phyloP scores from a whole-genome alignment of 2,888 invertebrate species.

The Platycnemis pennipes region DNA sequence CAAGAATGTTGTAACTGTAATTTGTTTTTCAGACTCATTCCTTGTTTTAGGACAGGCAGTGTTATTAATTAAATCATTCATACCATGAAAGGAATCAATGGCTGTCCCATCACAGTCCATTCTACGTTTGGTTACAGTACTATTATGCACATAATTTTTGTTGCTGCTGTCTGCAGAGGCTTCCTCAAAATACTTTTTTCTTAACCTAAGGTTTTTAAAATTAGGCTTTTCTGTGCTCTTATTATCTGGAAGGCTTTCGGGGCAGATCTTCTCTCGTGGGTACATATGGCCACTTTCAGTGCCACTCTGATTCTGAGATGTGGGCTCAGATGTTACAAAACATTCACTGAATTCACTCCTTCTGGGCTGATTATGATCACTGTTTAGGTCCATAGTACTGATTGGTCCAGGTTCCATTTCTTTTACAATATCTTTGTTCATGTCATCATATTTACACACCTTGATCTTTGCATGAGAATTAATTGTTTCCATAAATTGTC shows the following conservation, averaged over 20 bases:
- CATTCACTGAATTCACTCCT: not conserved
- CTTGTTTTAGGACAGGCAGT: not conserved
- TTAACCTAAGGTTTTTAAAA: not conserved
- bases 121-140: not conserved
- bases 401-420: not conserved
- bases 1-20: not conserved
- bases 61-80: not conserved
- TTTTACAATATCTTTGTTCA: not conserved
- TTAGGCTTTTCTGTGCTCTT: not conserved
- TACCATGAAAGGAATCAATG: not conserved
- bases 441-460: not conserved
- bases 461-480: not conserved
- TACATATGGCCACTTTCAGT: too few species aligned
- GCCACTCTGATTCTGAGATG: not conserved
- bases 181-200: not conserved
- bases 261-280: not conserved
- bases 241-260: too few species aligned
- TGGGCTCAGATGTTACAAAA: not conserved
- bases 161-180: not conserved
- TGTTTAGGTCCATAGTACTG: not conserved
- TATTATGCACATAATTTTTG: not conserved
- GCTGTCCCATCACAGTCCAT: not conserved
- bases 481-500: not conserved
- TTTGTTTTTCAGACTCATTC: not conserved
- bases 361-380: not conserved